phyloP scores from a whole-genome alignment of 2,888 invertebrate species.

The Perithous albicinctus region DNA sequence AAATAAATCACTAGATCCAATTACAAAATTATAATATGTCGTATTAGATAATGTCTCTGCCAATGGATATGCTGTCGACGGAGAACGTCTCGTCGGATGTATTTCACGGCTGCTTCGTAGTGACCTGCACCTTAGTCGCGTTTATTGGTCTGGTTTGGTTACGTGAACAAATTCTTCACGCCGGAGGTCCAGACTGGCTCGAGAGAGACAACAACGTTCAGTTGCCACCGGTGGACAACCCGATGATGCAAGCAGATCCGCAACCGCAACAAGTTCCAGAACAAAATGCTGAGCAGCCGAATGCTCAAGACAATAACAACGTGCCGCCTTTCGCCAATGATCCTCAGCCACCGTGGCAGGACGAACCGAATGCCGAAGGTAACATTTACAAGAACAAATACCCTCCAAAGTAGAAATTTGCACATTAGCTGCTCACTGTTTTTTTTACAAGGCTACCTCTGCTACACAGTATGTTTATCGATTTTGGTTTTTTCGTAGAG shows the following conservation, averaged over 20 bases:
- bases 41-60: slow-evolving; percentile 89
- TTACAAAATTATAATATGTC: slow-evolving; percentile 2
- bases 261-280: slow-evolving; percentile 72
- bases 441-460: neutral
- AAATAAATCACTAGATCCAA: slow-evolving; percentile 1
- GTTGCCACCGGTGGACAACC: slow-evolving; percentile 85
- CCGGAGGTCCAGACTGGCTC: slow-evolving; percentile 98
- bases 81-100: slow-evolving; percentile 97
- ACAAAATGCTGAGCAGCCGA: slow-evolving; percentile 73
- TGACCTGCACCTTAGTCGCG: slow-evolving; percentile 97
- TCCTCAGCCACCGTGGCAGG: slow-evolving; percentile 77
- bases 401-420: neutral
- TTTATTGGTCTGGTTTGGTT: slow-evolving; percentile 99
- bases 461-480: too few species aligned
- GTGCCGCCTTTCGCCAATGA: slow-evolving; percentile 83
- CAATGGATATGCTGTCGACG: slow-evolving; percentile 96
- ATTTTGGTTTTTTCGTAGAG: too few species aligned
- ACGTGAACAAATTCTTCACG: slow-evolving; percentile 98
- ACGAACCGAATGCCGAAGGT: slow-evolving; percentile 78
- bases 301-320: slow-evolving; percentile 83
- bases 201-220: slow-evolving; percentile 88
- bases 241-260: slow-evolving; percentile 85
- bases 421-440: neutral
- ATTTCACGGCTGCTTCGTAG: slow-evolving; percentile 98
- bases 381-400: neutral